Percentiles rank a stretch among this genome's conserved stretches.
Conservation (phyloP, 2,797 vertebrate species). For the Columba guinea region DNA sequence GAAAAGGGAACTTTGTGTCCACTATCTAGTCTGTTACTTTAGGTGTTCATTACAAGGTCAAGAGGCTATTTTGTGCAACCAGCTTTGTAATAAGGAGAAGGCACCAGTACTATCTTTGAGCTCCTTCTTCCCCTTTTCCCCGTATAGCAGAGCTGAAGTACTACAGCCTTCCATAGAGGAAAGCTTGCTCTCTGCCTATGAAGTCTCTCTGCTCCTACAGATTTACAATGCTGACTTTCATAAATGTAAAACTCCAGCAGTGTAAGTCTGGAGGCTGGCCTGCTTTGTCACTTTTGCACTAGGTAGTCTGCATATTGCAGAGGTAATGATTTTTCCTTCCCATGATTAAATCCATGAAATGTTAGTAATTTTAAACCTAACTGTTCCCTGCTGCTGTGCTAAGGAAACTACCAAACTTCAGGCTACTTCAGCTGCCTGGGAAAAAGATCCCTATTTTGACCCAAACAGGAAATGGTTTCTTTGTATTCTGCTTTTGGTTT, state of each 20-base stretch:
- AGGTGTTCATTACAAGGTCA: not conserved
- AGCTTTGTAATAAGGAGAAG: not conserved
- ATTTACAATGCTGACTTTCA: not conserved
- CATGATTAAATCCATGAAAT: not conserved
- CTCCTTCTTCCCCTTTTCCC: not conserved
- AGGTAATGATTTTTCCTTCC: slow-evolving; percentile 4
- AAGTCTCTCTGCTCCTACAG: not conserved
- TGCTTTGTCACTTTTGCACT: not conserved
- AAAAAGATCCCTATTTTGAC: not conserved
- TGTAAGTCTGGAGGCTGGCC: not conserved
- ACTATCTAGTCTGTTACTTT: not conserved
- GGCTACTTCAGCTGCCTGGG: not conserved
- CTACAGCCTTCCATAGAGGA: not conserved
- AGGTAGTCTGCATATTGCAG: not conserved
- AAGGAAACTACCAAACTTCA: not conserved
- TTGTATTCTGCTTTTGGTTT: not conserved
- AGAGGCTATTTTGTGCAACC: not conserved
- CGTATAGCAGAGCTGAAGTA: not conserved
- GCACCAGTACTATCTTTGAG: not conserved
- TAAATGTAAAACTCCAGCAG: not conserved
- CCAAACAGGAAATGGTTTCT: not conserved
- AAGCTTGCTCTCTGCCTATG: not conserved
- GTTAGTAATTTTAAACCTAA: not conserved
- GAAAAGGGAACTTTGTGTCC: not conserved
- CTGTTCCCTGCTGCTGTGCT: not conserved